Conservation (phyloP, 2,888 invertebrate species). For the Patella pellucida region DNA sequence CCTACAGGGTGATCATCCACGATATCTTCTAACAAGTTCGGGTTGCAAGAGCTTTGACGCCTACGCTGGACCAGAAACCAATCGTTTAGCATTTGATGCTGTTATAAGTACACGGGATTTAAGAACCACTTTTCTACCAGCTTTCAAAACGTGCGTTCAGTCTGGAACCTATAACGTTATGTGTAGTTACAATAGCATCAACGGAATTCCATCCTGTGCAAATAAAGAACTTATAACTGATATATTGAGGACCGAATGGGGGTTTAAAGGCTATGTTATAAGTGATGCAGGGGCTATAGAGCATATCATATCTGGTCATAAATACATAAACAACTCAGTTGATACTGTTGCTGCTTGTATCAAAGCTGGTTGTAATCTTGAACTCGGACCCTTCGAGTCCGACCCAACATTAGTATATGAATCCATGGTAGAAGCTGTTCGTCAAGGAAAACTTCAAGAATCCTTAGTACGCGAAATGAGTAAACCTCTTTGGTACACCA, state of each 20-base stretch:
- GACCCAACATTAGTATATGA: neutral
- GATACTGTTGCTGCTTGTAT: slow-evolving; percentile 28
- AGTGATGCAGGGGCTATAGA: slow-evolving; percentile 47
- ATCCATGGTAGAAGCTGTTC: slow-evolving; percentile 43
- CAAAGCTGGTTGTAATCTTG: slow-evolving; percentile 32
- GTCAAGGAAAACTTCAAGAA: slow-evolving; percentile 42
- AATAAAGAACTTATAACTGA: slow-evolving; percentile 45
- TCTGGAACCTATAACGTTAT: slow-evolving; percentile 50
- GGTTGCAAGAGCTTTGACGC: slow-evolving; percentile 67
- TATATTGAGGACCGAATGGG: slow-evolving; percentile 45
- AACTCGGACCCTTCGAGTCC: slow-evolving; percentile 8
- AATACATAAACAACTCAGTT: slow-evolving; percentile 25
- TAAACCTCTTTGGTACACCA: slow-evolving; percentile 48
- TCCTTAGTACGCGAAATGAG: slow-evolving; percentile 33
- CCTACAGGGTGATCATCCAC: slow-evolving; percentile 58
- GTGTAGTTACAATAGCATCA: slow-evolving; percentile 57
- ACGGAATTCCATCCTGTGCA: slow-evolving; percentile 52
- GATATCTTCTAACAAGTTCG: slow-evolving; percentile 59
- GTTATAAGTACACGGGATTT: slow-evolving; percentile 45
- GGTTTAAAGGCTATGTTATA: slow-evolving; percentile 48
- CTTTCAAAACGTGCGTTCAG: slow-evolving; percentile 48
- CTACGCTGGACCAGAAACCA: slow-evolving; percentile 64
- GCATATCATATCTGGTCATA: slow-evolving; percentile 32
- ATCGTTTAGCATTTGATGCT: slow-evolving; percentile 25
- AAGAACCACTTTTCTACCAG: slow-evolving; percentile 49